Evolutionary conservation across 35 echinoderm and acorn worm species (phyloP), one percentile per base, ranked within the genome.

Genomic region (Apostichopus parvimensis): DNA sequence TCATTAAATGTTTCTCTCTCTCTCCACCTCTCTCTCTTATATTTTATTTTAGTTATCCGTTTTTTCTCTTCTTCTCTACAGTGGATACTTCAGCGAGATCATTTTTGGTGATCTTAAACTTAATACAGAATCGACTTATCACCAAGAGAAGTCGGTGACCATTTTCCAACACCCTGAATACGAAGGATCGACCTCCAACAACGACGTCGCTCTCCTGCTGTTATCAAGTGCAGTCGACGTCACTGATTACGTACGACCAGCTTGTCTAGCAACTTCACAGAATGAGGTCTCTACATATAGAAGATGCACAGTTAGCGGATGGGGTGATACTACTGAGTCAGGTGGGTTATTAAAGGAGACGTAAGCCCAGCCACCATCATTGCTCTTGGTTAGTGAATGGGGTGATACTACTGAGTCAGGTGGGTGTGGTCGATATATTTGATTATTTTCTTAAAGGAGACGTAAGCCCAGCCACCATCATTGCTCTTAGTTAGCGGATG

Each of bases 141-240:
- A 55, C 68, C 45, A 83, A 77, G 60, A 56, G 14, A 73, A 57
- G 9, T 73, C 20, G 8, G 21, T 86, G 5, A 73, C 58, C 1
- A 86, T 92, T 54, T 80, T 92, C 9, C 8, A 12, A 1, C 91
- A 92, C 54, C 91, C 91, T 23, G 25, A 55, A 8, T 92, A 92
- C 62, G n/a, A 25, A 13, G n/a, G n/a, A 25, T 9, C 4, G 0
- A 59, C 54, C 14, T 5, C 5, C 6, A 70, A 72, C 12, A 28
- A 92, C 75, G 91, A 92, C n/a, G 86, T 92, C 9, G 91, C 91
- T 45, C 57, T 92, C 0, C 64, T 92, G n/a, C n/a, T 18, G 7
- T 68, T 92, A 1, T 22, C 66, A 1, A 73, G 18, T 4, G 1
- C 57, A 6, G 81, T 92, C 0, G 28, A 71, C 14, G 4, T 85